Conservation (phyloP, 1,140 invertebrate genomes). For the Drosophila quadrilineata region DNA sequence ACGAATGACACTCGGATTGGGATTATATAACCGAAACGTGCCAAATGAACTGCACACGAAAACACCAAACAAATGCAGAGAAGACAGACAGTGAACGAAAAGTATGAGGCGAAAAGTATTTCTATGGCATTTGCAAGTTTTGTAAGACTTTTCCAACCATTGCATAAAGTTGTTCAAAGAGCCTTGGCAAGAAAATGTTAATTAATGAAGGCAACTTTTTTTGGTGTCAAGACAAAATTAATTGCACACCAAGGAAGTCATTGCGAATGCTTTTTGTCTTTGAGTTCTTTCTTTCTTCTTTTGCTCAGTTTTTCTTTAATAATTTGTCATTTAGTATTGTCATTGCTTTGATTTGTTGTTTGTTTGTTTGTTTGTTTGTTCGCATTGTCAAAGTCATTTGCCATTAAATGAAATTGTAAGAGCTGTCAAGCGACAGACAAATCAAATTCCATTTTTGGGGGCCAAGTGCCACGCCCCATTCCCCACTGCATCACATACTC, state of each 20-base stretch:
- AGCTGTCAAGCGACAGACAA: conserved; percentile 28
- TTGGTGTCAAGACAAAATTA: conserved; percentile 61
- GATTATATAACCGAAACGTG: conserved; percentile 51
- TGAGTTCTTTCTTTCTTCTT: not conserved
- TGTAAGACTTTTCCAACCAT: not conserved
- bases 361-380: no score
- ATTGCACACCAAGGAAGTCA: conserved; percentile 54
- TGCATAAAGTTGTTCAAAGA: not conserved
- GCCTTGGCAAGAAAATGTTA: conserved; percentile 50
- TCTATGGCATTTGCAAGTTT: not conserved
- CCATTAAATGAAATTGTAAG: conserved; percentile 34
- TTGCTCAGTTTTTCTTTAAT: conserved; percentile 16
- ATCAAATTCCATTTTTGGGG: conserved; percentile 59
- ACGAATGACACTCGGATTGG: conserved; percentile 35
- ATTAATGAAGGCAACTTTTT: conserved; percentile 72
- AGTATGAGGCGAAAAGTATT: no score
- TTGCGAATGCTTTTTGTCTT: conserved; percentile 28
- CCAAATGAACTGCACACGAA: conserved; percentile 60
- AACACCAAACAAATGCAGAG: not conserved
- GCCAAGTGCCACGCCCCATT: conserved; percentile 31
- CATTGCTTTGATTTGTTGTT: conserved; percentile 30
- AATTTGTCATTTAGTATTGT: conserved; percentile 34
- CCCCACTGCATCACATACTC: not conserved
- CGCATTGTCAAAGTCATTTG: conserved; percentile 34
- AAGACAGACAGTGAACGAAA: no score